Conservation (phyloP, 2,888 invertebrate genomes). For the Pilophorus perplexus region DNA sequence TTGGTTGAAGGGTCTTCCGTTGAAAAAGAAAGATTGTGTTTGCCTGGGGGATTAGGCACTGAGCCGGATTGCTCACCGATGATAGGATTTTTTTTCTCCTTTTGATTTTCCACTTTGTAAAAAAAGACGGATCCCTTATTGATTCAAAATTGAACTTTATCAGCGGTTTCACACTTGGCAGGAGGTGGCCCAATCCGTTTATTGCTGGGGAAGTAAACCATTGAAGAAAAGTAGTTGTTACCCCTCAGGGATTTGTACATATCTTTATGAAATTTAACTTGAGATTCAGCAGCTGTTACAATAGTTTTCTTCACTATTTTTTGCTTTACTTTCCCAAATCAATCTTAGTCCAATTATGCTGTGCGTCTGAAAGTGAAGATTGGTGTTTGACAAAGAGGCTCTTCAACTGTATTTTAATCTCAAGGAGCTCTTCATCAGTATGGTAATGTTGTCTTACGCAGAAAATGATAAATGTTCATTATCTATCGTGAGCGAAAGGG, state of each 20-base stretch:
- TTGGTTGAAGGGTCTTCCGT: background rate
- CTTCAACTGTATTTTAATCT: slow-evolving; percentile 21
- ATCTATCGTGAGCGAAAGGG: slow-evolving; percentile 35
- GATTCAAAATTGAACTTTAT: slow-evolving; percentile 39
- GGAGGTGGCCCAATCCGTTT: slow-evolving; percentile 1
- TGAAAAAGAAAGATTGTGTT: slow-evolving; percentile 38
- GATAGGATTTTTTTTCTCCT: slow-evolving; percentile 22
- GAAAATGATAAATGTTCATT: slow-evolving; percentile 40
- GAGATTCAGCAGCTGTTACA: too few relatives aligned
- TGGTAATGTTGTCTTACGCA: slow-evolving; percentile 33
- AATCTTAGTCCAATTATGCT: too few relatives aligned
- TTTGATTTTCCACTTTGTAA: slow-evolving; percentile 18
- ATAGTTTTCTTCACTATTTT: too few relatives aligned
- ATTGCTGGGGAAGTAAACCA: slow-evolving; percentile 3
- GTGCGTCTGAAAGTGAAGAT: too few relatives aligned
- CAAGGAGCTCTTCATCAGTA: slow-evolving; percentile 40
- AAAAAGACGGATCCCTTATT: slow-evolving; percentile 33
- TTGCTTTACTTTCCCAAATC: too few relatives aligned
- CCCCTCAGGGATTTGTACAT: too few relatives aligned
- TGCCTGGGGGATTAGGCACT: slow-evolving; percentile 26
- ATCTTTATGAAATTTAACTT: too few relatives aligned
- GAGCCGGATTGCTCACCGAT: slow-evolving; percentile 27
- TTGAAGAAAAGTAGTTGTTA: too few relatives aligned
- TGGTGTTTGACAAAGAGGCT: too few relatives aligned
- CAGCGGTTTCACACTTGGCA: slow-evolving; percentile 39